Evolutionary conservation across 2,888 invertebrate genomes (phyloP).

Genomic region (Ennomos fuscantarius): DNA sequence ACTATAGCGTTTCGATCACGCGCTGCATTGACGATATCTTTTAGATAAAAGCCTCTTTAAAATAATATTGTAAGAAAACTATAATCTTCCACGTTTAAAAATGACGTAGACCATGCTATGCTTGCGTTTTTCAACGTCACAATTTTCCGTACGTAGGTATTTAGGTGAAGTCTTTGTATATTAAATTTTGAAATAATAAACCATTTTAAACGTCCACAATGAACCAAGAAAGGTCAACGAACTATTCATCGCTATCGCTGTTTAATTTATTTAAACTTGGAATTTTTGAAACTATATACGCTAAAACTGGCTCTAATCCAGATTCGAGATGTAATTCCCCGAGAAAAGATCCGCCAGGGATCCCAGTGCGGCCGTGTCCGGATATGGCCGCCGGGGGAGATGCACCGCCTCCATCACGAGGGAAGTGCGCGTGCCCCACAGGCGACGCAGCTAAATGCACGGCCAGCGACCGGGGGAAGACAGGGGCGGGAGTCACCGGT

Average conservation of each 20-base stretch:
- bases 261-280: slow-evolving; percentile 62
- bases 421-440: slow-evolving; percentile 47
- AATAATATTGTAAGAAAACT: no score
- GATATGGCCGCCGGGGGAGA: slow-evolving; percentile 35
- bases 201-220: slow-evolving; percentile 10
- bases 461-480: slow-evolving; percentile 69
- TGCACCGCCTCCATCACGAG: slow-evolving; percentile 30
- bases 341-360: slow-evolving; percentile 34
- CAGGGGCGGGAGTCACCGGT: slow-evolving; percentile 77
- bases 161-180: slow-evolving; percentile 14
- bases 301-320: slow-evolving; percentile 57
- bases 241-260: slow-evolving; percentile 50
- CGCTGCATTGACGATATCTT: no score
- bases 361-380: slow-evolving; percentile 20
- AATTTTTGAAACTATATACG: slow-evolving; percentile 66
- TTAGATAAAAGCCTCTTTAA: no score
- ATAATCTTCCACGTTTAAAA: slow-evolving; percentile 15
- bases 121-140: slow-evolving; percentile 7
- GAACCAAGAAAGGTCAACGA: slow-evolving; percentile 36
- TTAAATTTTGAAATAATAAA: not conserved
- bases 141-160: slow-evolving; percentile 1
- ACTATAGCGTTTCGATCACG: no score
- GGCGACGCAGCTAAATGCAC: slow-evolving; percentile 50
- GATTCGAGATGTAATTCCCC: slow-evolving; percentile 50
- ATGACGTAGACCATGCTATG: not conserved